These are phyloP conservation scores for Chrysocyon brachyurus DNA, from an alignment of 2,797 vertebrate genomes.

Conservation along the genomic window DNA sequence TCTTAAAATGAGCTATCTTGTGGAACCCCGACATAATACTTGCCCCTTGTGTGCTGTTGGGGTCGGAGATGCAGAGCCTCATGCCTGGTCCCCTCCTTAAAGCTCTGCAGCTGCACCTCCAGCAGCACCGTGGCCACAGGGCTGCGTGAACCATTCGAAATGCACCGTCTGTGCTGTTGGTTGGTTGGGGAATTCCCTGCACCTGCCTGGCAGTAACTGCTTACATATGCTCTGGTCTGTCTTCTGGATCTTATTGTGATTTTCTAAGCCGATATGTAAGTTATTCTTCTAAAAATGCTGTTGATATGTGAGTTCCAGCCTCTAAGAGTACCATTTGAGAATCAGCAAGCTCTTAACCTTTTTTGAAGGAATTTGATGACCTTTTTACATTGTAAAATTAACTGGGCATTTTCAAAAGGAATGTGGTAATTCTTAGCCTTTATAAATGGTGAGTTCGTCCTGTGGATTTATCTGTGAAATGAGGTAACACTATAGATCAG, in stretches of 20 bases:
- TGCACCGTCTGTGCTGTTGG: rapidly evolving
- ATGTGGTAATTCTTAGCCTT: conserved; percentile 70
- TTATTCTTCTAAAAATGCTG: neutral
- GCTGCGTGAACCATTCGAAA: neutral
- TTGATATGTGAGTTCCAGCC: neutral
- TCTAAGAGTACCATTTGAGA: conserved; percentile 24
- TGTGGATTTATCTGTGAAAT: conserved; percentile 84
- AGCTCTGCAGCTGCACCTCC: neutral
- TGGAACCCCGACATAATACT: neutral
- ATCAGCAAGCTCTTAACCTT: conserved; percentile 56
- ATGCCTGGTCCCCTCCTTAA: neutral
- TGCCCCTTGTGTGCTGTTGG: neutral
- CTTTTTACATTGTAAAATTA: conserved; percentile 81
- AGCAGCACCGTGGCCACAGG: neutral
- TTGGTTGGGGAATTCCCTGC: neutral
- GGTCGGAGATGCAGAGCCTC: neutral
- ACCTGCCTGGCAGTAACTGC: neutral
- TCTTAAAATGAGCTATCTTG: neutral
- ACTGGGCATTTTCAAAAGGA: conserved; percentile 82
- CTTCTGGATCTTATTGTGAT: conserved; percentile 23
- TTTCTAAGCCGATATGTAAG: conserved; percentile 2
- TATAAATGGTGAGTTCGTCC: conserved; percentile 76
- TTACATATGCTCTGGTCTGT: neutral
- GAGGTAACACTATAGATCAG: conserved; percentile 84
- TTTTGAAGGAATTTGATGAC: conserved; percentile 48